Evolutionary conservation across 2,797 vertebrate species (phyloP), one percentile per base, ranked within the genome.

Genomic region (Phalloptychus januarius): DNA sequence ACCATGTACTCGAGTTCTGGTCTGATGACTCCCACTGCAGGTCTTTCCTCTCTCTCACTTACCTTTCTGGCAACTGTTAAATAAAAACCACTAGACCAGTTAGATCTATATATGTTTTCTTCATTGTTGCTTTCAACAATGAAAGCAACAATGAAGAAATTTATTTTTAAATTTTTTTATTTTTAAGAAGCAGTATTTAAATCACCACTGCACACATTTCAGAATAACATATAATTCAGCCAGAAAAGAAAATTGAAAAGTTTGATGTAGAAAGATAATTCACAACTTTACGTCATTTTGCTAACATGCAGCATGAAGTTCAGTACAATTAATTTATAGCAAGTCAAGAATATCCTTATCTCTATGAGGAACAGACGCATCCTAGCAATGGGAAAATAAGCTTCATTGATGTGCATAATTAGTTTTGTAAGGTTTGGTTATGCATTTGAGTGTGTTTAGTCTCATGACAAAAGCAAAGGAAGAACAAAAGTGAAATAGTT

Each of bases 401-500:
- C 38, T 46, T 73, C 13, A 36, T 2, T 0, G 3, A 11, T 78
- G n/a, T 79, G 71, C 20, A 10, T 54, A 28, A 8, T 48, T 70
- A 52, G 71, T 67, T 56, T 76, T 50, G 3, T 75, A 8, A 2
- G 2, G 70, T 72, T 48, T 28, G 67, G 65, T 79, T 79, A 65
- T 69, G 12, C 28, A 42, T 85, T 79, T 38, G 52, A 79, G 71
- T 45, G 81, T 25, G 71, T 86, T 38, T 69, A 56, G 56, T 67
- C 77, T 74, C n/a, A 40, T 83, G 73, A 75, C 44, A 74, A 20
- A 74, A 72, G 75, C n/a, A 33, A 83, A 16, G 7, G 28, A 79
- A 45, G 15, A 69, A 73, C 73, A 70, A 28, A 33, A 42, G 69
- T 76, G 54, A 45, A 7, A 44, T 58, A 23, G 33, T 83, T 16